A percentile compares a stretch with the other conserved stretches of the same genome.
Conservation (phyloP, 2,113 vertebrate genomes). For the Bostrychus sinensis region DNA sequence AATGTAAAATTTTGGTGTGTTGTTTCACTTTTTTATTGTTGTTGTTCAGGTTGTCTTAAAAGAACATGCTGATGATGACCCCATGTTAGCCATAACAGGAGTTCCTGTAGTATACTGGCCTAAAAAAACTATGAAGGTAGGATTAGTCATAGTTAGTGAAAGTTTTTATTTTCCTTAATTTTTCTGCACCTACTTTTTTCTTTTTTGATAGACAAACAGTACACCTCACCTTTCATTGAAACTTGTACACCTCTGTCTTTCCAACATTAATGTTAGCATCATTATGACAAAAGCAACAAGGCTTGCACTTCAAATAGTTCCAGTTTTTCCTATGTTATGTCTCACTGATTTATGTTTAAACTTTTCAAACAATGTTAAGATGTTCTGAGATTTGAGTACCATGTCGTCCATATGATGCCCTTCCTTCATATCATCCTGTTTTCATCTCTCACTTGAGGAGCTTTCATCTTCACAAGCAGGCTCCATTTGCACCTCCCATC, state of each 20-base stretch:
- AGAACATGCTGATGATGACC: conserved; percentile 92
- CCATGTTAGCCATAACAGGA: conserved; percentile 89
- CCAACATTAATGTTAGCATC: no score
- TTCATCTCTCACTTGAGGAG: not conserved
- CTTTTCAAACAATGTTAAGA: not conserved
- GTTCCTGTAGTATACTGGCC: conserved; percentile 92
- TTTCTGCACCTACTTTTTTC: not conserved
- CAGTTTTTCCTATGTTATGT: not conserved
- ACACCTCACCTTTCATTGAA: no score
- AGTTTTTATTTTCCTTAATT: not conserved
- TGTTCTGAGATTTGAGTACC: not conserved
- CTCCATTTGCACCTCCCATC: not conserved
- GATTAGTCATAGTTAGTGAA: conserved; percentile 2
- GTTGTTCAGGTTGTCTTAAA: conserved; percentile 87
- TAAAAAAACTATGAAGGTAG: conserved; percentile 91
- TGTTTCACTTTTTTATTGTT: not conserved
- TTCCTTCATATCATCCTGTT: not conserved
- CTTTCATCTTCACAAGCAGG: not conserved
- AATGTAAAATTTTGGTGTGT: not conserved
- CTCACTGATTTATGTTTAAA: not conserved
- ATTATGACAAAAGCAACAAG: no score
- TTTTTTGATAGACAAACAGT: not conserved
- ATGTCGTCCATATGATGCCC: not conserved
- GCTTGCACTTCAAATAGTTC: no score
- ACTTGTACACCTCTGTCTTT: no score